These are phyloP conservation scores for Agelas oroides DNA, from an alignment of 37 sponge, comb jelly and placozoan species.

Conservation along the genomic window DNA sequence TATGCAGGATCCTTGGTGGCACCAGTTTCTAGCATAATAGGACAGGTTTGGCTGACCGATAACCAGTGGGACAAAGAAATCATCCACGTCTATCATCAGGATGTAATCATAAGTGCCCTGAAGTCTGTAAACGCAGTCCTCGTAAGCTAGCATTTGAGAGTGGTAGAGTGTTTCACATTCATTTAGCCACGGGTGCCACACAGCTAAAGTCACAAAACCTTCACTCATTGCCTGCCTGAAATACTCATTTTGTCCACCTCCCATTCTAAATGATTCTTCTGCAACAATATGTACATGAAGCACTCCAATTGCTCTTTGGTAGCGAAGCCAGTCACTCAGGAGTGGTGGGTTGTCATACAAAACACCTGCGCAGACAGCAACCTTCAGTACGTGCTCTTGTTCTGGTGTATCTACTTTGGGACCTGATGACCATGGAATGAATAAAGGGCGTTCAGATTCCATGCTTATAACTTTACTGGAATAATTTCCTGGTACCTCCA, in stretches of 20 bases:
- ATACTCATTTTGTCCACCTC: neutral
- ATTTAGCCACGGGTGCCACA: constrained; percentile 1
- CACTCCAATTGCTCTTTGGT: constrained; percentile 25
- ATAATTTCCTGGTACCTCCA: no score
- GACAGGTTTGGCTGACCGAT: neutral
- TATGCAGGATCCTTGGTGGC: neutral
- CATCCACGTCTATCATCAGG: neutral
- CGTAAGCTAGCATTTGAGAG: constrained; percentile 12
- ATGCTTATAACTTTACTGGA: neutral
- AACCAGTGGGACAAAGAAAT: constrained; percentile 22
- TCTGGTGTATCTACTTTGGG: no score
- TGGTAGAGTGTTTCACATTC: constrained; percentile 1
- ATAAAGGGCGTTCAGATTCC: constrained; percentile 3
- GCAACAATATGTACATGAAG: constrained; percentile 12
- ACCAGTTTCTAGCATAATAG: neutral
- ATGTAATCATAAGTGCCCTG: constrained; percentile 3
- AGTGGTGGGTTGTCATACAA: neutral
- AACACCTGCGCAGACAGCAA: neutral
- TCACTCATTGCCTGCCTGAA: neutral
- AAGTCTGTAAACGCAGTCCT: constrained; percentile 10
- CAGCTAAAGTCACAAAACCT: neutral
- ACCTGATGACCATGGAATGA: neutral
- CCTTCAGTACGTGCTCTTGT: neutral
- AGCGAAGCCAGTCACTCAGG: constrained; percentile 1
- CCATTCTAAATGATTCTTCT: neutral